These are phyloP conservation scores for Gavialis gangeticus DNA, from an alignment of 2,113 vertebrate species.

Conservation along the genomic window DNA sequence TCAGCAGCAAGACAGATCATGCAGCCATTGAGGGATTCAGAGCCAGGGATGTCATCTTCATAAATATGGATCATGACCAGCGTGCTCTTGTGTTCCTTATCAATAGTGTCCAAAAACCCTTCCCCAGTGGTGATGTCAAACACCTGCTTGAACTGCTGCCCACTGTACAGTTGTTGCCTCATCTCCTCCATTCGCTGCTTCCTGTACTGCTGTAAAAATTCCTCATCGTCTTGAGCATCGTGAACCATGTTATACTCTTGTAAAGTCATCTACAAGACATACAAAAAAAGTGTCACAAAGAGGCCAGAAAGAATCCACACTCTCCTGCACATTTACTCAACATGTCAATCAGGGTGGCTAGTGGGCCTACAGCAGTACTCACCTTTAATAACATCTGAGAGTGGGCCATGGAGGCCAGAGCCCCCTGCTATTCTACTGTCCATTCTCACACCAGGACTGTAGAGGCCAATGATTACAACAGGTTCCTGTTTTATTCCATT, in stretches of 20 bases:
- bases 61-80: slow-evolving; percentile 96
- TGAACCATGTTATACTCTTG: slow-evolving; percentile 90
- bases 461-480: neutral
- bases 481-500: slow-evolving; percentile 28
- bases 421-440: neutral
- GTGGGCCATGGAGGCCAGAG: neutral
- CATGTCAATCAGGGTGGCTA: slow-evolving; percentile 15
- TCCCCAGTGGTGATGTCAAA: slow-evolving; percentile 90
- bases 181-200: slow-evolving; percentile 97
- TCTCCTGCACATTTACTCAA: neutral
- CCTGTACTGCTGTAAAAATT: slow-evolving; percentile 94
- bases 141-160: slow-evolving; percentile 90
- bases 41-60: slow-evolving; percentile 88
- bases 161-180: slow-evolving; percentile 88
- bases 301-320: neutral
- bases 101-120: slow-evolving; percentile 92
- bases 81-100: slow-evolving; percentile 90
- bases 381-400: slow-evolving; percentile 14
- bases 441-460: slow-evolving; percentile 1
- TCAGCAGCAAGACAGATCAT: slow-evolving; percentile 93
- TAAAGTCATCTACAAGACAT: slow-evolving; percentile 86
- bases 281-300: neutral
- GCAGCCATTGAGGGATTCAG: slow-evolving; percentile 92
- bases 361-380: neutral
- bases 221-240: slow-evolving; percentile 89